A percentile compares a stretch with the other conserved stretches of the same genome.
Conservation (phyloP, 2,797 vertebrate species). For the Scolopax rusticola region DNA sequence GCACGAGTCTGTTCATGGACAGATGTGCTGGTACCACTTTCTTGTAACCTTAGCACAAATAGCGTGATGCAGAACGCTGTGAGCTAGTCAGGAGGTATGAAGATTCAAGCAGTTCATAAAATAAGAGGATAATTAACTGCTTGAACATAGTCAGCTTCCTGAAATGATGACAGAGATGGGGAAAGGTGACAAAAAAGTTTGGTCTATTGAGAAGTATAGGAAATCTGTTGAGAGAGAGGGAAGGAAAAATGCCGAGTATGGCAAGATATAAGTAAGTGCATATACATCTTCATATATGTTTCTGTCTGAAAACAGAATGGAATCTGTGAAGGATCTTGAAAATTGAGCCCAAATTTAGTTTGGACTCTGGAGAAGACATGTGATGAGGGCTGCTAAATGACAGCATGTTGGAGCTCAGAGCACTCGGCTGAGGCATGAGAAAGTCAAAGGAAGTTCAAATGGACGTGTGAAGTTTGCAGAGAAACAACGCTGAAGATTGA, state of each 20-base stretch:
- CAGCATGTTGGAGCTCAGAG: background rate
- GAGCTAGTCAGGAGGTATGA: background rate
- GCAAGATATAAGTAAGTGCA: background rate
- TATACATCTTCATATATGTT: background rate
- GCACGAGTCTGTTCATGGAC: background rate
- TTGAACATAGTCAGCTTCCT: background rate
- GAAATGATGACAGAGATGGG: background rate
- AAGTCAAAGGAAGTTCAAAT: slow-evolving; percentile 18
- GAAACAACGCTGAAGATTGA: slow-evolving; percentile 6
- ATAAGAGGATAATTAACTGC: background rate
- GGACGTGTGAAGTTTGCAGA: background rate
- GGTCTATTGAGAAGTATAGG: background rate
- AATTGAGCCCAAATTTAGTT: background rate
- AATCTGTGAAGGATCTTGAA: background rate
- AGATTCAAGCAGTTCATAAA: background rate
- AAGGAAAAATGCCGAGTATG: background rate
- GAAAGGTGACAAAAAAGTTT: background rate
- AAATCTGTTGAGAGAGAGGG: background rate
- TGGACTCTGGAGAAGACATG: background rate
- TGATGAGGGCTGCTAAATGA: background rate
- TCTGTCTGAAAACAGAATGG: background rate
- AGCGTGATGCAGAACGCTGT: background rate
- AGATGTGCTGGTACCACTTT: background rate
- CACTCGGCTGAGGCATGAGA: background rate
- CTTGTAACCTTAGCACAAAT: background rate